A percentile compares a stretch with the other conserved stretches of the same genome.
phyloP scores from a whole-genome alignment of 2,797 vertebrate species.

The Mallotus villosus region DNA sequence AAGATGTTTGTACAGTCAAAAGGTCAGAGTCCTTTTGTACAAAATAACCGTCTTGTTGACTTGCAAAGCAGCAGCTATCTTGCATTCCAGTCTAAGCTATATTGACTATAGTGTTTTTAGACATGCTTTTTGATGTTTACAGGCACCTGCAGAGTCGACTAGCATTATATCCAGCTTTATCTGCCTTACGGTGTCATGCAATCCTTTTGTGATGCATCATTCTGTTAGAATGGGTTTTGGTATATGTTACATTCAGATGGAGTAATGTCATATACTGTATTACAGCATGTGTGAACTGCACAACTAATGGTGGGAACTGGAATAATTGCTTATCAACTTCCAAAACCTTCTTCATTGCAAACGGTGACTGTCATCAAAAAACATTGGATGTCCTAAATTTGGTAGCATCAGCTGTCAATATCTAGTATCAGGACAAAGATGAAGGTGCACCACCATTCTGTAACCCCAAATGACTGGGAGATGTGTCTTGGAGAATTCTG shows the following conservation, averaged over 20 bases:
- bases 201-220: neutral
- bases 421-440: too few relatives aligned
- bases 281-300: too few relatives aligned
- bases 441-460: neutral
- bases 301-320: too few relatives aligned
- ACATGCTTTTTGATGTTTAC: slow-evolving; percentile 1
- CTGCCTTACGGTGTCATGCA: neutral
- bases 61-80: slow-evolving; percentile 54
- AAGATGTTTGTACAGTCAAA: slow-evolving; percentile 63
- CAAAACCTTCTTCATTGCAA: too few relatives aligned
- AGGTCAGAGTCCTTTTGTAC: slow-evolving; percentile 48
- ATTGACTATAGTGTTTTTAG: too few relatives aligned
- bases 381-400: too few relatives aligned
- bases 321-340: too few relatives aligned
- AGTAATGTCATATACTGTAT: neutral
- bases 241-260: neutral
- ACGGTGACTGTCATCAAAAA: too few relatives aligned
- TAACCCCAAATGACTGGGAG: neutral
- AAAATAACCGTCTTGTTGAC: slow-evolving; percentile 69
- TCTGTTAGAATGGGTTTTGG: neutral
- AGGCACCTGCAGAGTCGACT: slow-evolving; percentile 13
- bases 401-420: neutral
- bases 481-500: neutral
- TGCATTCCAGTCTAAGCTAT: slow-evolving; percentile 25
- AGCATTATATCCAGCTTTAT: neutral